phyloP scores from a whole-genome alignment of 2,113 vertebrate species.

The Heteronetta atricapilla region DNA sequence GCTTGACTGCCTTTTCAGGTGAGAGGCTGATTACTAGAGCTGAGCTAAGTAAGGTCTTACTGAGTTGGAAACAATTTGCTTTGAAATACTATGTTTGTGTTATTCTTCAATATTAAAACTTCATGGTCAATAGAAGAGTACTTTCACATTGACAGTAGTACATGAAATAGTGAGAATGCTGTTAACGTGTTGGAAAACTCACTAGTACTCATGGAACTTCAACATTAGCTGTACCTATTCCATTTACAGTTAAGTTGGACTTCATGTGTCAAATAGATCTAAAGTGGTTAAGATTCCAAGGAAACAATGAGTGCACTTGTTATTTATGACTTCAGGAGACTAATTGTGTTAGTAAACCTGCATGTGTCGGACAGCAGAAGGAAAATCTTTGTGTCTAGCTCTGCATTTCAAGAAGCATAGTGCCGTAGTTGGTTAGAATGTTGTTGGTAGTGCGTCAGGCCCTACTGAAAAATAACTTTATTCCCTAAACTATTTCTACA shows the following conservation, averaged over 20 bases:
- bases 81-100: background rate
- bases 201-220: accelerated
- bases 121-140: background rate
- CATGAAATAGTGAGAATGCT: background rate
- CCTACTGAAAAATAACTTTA: too few species aligned
- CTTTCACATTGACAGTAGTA: background rate
- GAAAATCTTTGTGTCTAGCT: background rate
- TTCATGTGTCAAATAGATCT: background rate
- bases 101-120: background rate
- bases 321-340: background rate
- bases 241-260: background rate
- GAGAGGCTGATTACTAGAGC: slow-evolving; percentile 39
- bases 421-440: background rate
- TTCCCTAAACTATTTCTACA: background rate
- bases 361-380: background rate
- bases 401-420: background rate
- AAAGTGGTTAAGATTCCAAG: background rate
- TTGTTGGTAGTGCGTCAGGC: background rate
- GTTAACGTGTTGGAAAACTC: background rate
- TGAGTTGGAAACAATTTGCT: background rate
- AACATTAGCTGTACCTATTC: background rate
- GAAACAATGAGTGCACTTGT: background rate
- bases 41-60: background rate
- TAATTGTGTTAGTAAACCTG: background rate
- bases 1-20: slow-evolving; percentile 84